Evolutionary conservation across 2,888 invertebrate genomes (phyloP).

Genomic region (Seira musarum): DNA sequence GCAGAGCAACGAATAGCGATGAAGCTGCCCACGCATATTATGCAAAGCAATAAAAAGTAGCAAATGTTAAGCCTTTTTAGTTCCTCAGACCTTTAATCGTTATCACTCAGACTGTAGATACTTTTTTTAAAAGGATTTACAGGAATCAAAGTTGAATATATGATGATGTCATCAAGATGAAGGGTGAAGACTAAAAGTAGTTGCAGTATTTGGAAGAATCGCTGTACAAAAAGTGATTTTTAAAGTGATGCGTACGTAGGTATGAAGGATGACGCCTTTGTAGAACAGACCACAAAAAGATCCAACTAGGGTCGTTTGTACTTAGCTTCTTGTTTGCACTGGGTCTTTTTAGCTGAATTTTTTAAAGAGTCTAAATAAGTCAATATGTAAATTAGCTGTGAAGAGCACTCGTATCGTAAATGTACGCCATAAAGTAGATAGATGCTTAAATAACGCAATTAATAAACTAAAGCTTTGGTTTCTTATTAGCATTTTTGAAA

Average conservation of each 20-base stretch:
- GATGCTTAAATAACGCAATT: too few species aligned
- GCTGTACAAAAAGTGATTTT: background rate
- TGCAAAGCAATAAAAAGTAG: conserved; percentile 6
- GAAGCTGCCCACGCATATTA: background rate
- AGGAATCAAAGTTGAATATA: background rate
- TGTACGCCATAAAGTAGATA: too few species aligned
- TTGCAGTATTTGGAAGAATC: background rate
- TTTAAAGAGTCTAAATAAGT: too few species aligned
- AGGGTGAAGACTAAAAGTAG: background rate
- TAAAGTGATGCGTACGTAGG: conserved; percentile 13
- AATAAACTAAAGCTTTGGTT: too few species aligned
- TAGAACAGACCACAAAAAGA: too few species aligned
- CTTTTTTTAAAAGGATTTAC: background rate
- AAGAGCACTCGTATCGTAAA: too few species aligned
- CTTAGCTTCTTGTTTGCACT: too few species aligned
- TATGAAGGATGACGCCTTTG: conserved; percentile 15
- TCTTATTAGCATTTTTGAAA: too few species aligned
- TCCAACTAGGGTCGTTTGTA: too few species aligned
- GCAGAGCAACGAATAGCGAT: background rate
- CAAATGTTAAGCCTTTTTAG: background rate
- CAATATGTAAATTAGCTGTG: too few species aligned
- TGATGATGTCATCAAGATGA: conserved; percentile 6
- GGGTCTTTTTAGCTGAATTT: too few species aligned
- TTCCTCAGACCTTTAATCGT: background rate
- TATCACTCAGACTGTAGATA: background rate